These are phyloP conservation scores for Coracopsis vasa DNA, from an alignment of 2,113 vertebrate species.

Conservation along the genomic window DNA sequence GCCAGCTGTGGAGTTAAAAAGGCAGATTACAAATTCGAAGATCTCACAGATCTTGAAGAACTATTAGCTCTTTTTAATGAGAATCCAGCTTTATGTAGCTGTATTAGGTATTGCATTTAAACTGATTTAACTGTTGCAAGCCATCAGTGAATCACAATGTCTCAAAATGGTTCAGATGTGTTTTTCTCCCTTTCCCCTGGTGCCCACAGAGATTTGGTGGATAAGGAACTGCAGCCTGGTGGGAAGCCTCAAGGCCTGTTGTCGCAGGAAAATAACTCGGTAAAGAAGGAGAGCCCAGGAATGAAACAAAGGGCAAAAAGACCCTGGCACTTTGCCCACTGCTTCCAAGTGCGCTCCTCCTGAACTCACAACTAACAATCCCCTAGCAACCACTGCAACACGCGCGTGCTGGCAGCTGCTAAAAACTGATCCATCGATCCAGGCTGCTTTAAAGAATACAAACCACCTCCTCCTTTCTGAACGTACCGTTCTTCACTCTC, in stretches of 20 bases:
- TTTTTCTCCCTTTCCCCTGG: neutral
- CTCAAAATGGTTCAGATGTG: neutral
- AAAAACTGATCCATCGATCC: neutral
- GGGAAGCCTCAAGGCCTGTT: neutral
- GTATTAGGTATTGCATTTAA: neutral
- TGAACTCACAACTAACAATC: neutral
- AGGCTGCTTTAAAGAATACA: neutral
- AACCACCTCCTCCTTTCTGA: neutral
- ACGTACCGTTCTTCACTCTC: neutral
- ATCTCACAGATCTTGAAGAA: neutral
- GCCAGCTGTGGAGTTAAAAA: neutral
- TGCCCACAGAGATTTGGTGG: neutral
- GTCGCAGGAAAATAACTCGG: accelerated
- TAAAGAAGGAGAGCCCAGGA: neutral
- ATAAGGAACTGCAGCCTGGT: neutral
- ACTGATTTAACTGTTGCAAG: neutral
- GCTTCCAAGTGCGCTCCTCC: neutral
- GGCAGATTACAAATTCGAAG: neutral
- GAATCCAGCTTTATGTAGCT: neutral
- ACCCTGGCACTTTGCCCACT: too few species aligned
- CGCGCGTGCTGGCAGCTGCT: neutral
- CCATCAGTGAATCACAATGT: neutral
- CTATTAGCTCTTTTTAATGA: neutral
- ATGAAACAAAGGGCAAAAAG: neutral
- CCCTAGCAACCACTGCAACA: neutral